Percentiles rank a stretch among this genome's conserved stretches.
These are phyloP conservation scores for Ennomos erosarius DNA, from an alignment of 2,888 invertebrate genomes.

Conservation along the genomic window DNA sequence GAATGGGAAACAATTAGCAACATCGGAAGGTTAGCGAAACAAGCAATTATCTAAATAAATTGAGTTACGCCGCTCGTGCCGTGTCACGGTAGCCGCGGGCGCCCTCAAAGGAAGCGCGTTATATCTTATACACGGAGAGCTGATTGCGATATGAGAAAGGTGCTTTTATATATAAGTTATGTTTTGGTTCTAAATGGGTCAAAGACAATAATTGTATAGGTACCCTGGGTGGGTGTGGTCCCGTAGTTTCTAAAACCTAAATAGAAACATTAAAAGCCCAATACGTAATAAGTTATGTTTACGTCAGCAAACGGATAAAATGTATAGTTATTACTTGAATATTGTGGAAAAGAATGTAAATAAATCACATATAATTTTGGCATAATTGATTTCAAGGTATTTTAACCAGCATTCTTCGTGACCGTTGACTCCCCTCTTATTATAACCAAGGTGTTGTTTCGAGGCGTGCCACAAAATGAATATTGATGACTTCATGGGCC, in stretches of 20 bases:
- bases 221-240: too few species aligned
- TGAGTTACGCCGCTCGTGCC: conserved; percentile 64
- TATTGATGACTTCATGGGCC: conserved; percentile 82
- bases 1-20: conserved; percentile 27
- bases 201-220: too few species aligned
- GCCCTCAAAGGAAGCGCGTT: conserved; percentile 70
- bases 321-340: too few species aligned
- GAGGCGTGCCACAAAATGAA: conserved; percentile 82
- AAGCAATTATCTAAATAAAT: conserved; percentile 81
- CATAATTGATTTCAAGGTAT: too few species aligned
- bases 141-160: conserved; percentile 45
- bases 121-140: conserved; percentile 21
- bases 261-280: too few species aligned
- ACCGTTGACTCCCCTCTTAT: conserved; percentile 42
- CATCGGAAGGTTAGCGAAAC: conserved; percentile 61
- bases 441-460: conserved; percentile 78
- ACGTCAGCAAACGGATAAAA: too few species aligned
- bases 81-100: conserved; percentile 64
- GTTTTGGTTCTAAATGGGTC: not conserved
- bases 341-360: too few species aligned
- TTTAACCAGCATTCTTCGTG: not conserved
- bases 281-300: too few species aligned
- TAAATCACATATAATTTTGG: too few species aligned
- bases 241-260: too few species aligned
- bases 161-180: not conserved